These are phyloP conservation scores for Sylvilagus floridanus DNA, from an alignment of 2,797 vertebrate species.

Conservation along the genomic window DNA sequence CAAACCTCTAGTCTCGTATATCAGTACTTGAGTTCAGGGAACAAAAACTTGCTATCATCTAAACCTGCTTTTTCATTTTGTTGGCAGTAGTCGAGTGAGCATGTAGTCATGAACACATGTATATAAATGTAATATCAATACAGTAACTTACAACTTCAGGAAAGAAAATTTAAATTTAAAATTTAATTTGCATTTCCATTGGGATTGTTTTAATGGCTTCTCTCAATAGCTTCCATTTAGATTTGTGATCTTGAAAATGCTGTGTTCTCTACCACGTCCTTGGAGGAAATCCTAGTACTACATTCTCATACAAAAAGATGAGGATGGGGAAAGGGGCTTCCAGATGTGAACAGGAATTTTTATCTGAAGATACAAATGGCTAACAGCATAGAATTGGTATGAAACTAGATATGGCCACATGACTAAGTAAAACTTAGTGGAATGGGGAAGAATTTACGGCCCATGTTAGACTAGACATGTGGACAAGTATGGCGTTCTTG, in stretches of 20 bases:
- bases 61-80: background rate
- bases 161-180: background rate
- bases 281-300: background rate
- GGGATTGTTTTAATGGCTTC: background rate
- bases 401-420: background rate
- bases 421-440: background rate
- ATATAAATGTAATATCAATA: background rate
- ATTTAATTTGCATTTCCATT: constrained; percentile 1
- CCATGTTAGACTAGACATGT: background rate
- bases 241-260: constrained; percentile 15
- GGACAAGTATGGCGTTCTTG: background rate
- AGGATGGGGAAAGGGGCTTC: background rate
- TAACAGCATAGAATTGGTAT: background rate
- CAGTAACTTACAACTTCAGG: background rate
- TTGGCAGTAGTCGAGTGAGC: background rate
- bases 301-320: background rate
- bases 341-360: background rate
- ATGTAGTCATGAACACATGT: background rate
- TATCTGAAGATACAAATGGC: background rate
- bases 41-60: background rate
- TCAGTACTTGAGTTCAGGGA: background rate
- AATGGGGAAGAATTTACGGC: background rate
- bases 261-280: background rate
- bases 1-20: background rate
- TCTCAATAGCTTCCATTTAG: constrained; percentile 29